These are phyloP conservation scores for Bujurquina vittata DNA, from an alignment of 2,113 vertebrate species.

Conservation along the genomic window DNA sequence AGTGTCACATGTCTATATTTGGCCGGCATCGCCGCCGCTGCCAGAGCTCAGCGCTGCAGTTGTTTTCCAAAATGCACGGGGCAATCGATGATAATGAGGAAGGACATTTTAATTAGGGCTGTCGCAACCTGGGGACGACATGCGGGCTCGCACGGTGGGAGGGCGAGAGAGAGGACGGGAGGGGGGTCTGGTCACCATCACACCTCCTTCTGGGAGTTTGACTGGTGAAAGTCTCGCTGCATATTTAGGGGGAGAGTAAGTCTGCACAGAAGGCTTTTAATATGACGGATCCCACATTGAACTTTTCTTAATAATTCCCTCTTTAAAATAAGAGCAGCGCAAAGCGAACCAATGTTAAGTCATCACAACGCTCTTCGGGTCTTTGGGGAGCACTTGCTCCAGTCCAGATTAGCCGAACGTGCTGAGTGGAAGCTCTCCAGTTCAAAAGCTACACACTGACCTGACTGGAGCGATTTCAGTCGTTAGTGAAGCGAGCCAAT, in stretches of 20 bases:
- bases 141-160: constrained; percentile 46
- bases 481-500: constrained; percentile 1
- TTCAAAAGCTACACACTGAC: constrained; percentile 26
- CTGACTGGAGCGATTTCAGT: constrained; percentile 31
- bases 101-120: constrained; percentile 82
- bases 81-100: constrained; percentile 81
- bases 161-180: constrained; percentile 12
- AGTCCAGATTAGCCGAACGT: background rate
- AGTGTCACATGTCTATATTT: constrained; percentile 82
- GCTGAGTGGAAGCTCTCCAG: background rate
- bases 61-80: constrained; percentile 80
- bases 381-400: background rate
- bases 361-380: background rate
- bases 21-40: constrained; percentile 65
- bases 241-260: constrained; percentile 47
- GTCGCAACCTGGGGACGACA: constrained; percentile 70
- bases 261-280: constrained; percentile 17
- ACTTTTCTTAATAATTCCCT: background rate
- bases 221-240: constrained; percentile 57
- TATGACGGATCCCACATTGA: background rate
- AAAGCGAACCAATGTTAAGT: background rate
- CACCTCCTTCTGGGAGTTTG: constrained; percentile 57
- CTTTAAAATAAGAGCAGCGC: background rate
- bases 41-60: constrained; percentile 72
- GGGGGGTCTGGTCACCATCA: constrained; percentile 61